Base-by-base conservation (phyloP, 1,140 invertebrate genomes). In the Caenorhabditis briggsae region DNA sequence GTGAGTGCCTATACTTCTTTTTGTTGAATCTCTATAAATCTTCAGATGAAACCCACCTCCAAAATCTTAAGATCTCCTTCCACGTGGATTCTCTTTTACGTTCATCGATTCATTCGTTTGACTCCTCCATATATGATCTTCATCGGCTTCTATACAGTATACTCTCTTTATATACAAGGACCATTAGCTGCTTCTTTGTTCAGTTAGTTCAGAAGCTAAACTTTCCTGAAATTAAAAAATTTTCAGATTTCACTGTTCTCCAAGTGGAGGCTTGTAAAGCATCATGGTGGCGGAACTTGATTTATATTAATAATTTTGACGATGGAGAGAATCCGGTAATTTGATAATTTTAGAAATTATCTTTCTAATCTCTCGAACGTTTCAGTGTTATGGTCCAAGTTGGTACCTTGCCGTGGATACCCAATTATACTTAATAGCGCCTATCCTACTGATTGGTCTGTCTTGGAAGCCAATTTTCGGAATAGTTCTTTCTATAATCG, bases 371-470 rank as follows among this genome's bases (percentile, higher is more conserved):
- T 93, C 93, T 88, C 90, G 93, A 91, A 74, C 0, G 11, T 41
- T 85, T 78, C 23, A 85, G 87, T 88, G 87, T 64, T 88, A 88
- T 25, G 84, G 55, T 18, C 33, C 53, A 90, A 90, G 92, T 0
- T 94, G 93, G 93, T 94, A 93, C 83, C 84, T 94, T 16, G 92
- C 93, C 14, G 93, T 93, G 59, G 93, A 94, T 85, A 93, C 93
- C 92, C 93, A 94, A 89, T 92, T 94, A 59, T 93, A 93, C 84
- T 3, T 88, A 18, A 41, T 88, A n/a, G 84, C 87, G 33, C 87
- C 87, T 1, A 58, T 88, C 48, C 20, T 87, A 46, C 64, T 87
- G 6, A n/a, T 87, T 25, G 70, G 50, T 11, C 58, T 87, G 12
- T 14, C 53, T 43, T 56, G 59, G 23, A 84, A 65, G 16, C 86